phyloP scores from a whole-genome alignment of 1,140 invertebrate genomes.

The Tetraneura akinire region DNA sequence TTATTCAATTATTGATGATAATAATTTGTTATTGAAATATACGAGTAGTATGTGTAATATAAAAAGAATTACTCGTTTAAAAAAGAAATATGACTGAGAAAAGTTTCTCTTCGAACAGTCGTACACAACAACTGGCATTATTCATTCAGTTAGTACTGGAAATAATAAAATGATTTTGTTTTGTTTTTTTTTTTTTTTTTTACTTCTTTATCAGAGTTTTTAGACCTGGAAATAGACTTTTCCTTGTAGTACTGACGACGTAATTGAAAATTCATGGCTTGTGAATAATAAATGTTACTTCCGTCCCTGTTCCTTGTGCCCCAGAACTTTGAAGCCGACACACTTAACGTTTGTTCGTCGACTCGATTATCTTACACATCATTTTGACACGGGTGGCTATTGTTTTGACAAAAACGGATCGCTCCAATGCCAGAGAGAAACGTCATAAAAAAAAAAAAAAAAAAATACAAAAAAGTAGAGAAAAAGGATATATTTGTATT shows the following conservation, averaged over 20 bases:
- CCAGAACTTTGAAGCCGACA: not conserved
- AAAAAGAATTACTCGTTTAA: not conserved
- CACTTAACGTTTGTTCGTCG: slow-evolving; percentile 18
- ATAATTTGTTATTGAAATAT: no score
- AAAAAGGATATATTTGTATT: slow-evolving; percentile 7
- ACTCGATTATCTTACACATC: slow-evolving; percentile 26
- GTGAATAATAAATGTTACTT: slow-evolving; percentile 46
- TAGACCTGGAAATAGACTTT: slow-evolving; percentile 43
- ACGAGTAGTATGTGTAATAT: no score
- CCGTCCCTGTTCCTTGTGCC: not conserved
- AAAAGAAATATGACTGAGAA: not conserved
- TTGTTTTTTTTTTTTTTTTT: no score
- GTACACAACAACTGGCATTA: not conserved
- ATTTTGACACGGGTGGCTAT: not conserved
- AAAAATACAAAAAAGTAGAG: not conserved
- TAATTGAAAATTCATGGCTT: slow-evolving; percentile 50
- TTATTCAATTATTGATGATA: no score
- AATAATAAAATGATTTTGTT: slow-evolving; percentile 50
- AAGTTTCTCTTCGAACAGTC: slow-evolving; percentile 11
- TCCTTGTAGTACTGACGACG: slow-evolving; percentile 24
- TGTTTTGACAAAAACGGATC: slow-evolving; percentile 36
- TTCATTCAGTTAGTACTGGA: slow-evolving; percentile 45
- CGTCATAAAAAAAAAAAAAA: not conserved
- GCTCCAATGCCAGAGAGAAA: not conserved
- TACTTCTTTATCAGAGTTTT: slow-evolving; percentile 45